Percentiles rank a stretch among this genome's conserved stretches.
Evolutionary conservation across 2,888 invertebrate genomes (phyloP).

Genomic region (Ophonus ardosiacus): DNA sequence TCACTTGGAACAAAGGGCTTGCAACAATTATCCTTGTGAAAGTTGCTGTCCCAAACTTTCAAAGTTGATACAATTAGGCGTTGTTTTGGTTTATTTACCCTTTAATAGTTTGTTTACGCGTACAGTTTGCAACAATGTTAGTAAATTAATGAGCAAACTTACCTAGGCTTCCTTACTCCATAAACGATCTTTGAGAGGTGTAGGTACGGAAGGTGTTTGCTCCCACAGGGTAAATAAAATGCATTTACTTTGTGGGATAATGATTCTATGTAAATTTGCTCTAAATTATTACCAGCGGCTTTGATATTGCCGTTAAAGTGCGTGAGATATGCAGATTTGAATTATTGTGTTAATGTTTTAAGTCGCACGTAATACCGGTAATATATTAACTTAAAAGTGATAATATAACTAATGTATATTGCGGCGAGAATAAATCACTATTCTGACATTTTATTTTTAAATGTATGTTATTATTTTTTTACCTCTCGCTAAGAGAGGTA

Average conservation of each 20-base stretch:
- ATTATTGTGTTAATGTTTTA: no score
- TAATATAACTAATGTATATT: no score
- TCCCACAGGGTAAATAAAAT: background rate
- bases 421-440: no score
- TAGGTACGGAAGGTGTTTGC: background rate
- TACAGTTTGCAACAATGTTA: conserved; percentile 23
- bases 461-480: no score
- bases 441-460: no score
- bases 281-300: background rate
- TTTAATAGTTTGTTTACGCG: conserved; percentile 26
- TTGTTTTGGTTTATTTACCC: conserved; percentile 30
- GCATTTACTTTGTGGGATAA: background rate
- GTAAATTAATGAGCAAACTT: conserved; percentile 42
- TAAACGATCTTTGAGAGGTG: conserved; percentile 38
- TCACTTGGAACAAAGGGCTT: background rate
- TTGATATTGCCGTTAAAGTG: background rate
- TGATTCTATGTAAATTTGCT: background rate
- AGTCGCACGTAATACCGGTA: no score
- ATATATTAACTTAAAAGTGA: no score
- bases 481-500: no score
- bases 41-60: conserved; percentile 3
- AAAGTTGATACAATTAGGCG: conserved; percentile 12
- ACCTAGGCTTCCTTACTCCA: background rate
- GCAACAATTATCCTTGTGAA: conserved; percentile 12
- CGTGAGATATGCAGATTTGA: no score